Evolutionary conservation across 1,140 invertebrate genomes (phyloP).

Genomic region (Mycetomoellerius zeteki): DNA sequence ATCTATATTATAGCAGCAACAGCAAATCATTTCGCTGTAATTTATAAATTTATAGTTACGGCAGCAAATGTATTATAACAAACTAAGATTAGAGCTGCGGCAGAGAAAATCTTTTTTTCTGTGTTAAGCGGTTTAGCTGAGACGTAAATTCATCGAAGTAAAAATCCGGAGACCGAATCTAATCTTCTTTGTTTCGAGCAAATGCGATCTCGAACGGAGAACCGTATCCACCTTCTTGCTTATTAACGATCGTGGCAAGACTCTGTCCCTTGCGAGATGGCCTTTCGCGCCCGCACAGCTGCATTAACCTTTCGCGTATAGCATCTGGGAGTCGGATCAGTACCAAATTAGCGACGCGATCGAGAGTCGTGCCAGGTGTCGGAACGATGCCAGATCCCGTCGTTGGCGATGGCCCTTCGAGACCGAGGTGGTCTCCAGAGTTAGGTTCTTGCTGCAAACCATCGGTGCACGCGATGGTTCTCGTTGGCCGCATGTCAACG

Average conservation of each 20-base stretch:
- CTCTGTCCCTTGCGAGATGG: conserved; percentile 13
- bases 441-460: background rate
- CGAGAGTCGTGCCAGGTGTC: conserved; percentile 59
- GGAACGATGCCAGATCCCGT: conserved; percentile 36
- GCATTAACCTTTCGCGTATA: conserved; percentile 12
- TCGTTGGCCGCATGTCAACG: conserved; percentile 79
- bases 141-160: background rate
- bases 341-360: conserved; percentile 70
- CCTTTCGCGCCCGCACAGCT: conserved; percentile 20
- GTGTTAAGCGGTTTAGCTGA: background rate
- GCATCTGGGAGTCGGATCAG: conserved; percentile 52
- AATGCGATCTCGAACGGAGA: conserved; percentile 1
- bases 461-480: conserved; percentile 79
- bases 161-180: background rate
- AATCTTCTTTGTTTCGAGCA: conserved; percentile 16
- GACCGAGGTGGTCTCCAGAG: conserved; percentile 4
- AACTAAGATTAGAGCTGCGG: too few species aligned
- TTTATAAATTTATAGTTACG: too few species aligned
- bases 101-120: too few species aligned
- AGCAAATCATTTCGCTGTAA: too few species aligned
- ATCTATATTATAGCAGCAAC: too few species aligned
- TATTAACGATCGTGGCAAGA: conserved; percentile 32
- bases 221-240: conserved; percentile 37
- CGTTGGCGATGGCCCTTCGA: conserved; percentile 37
- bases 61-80: too few species aligned